Evolutionary conservation across 1,140 invertebrate genomes (phyloP).

Genomic region (Diprion similis): DNA sequence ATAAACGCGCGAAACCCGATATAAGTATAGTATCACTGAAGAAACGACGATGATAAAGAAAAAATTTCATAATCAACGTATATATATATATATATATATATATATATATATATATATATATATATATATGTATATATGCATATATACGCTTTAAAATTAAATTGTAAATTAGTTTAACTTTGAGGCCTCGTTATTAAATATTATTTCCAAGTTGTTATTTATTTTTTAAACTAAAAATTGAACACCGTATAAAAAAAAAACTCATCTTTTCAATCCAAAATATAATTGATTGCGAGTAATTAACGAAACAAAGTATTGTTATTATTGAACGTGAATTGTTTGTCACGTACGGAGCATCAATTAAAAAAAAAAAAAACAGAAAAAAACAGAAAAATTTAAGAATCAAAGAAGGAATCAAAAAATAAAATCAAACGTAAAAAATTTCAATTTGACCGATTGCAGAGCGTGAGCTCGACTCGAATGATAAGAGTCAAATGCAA

Average conservation of each 20-base stretch:
- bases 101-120: too few species aligned
- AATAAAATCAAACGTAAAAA: not conserved
- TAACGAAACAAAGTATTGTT: not conserved
- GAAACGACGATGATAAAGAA: conserved; percentile 2
- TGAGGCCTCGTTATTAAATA: conserved; percentile 29
- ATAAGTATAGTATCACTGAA: not conserved
- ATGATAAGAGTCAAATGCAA: too few species aligned
- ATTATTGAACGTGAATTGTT: not conserved
- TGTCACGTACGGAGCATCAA: not conserved
- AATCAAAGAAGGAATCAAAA: not conserved
- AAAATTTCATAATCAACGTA: conserved; percentile 1
- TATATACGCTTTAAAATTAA: conserved; percentile 1
- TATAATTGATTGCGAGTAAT: not conserved
- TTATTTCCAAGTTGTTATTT: conserved; percentile 49
- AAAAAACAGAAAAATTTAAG: not conserved
- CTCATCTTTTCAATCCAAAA: not conserved
- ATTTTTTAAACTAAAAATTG: conserved; percentile 38
- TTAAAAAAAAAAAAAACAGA: not conserved
- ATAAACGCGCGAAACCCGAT: not conserved
- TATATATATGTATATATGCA: not conserved
- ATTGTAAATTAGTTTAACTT: conserved; percentile 46
- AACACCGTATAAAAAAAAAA: conserved; percentile 17
- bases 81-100: not conserved
- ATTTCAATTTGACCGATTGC: not conserved
- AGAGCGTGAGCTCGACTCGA: too few species aligned